Percentiles rank a stretch among this genome's conserved stretches.
These are phyloP conservation scores for Tetramorium alpestre DNA, from an alignment of 1,140 invertebrate genomes.

Conservation along the genomic window DNA sequence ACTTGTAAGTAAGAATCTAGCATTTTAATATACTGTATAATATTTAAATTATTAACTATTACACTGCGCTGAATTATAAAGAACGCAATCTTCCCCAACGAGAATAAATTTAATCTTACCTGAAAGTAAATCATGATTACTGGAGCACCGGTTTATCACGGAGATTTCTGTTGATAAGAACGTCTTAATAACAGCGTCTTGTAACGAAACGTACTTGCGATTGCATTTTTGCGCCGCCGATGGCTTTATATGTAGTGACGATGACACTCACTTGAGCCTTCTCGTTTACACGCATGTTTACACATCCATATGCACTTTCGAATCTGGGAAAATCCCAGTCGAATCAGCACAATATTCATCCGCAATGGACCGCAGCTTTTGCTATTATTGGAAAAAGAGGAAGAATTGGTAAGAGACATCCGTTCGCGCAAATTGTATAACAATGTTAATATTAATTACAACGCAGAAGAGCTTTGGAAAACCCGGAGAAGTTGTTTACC, in stretches of 20 bases:
- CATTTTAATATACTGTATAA: conserved; percentile 14
- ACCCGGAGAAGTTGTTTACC: neutral
- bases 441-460: conserved; percentile 8
- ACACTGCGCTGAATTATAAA: neutral
- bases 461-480: conserved; percentile 5
- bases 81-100: neutral
- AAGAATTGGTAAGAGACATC: neutral
- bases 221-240: neutral
- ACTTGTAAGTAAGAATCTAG: neutral
- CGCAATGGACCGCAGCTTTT: neutral
- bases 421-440: neutral
- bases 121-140: conserved; percentile 10
- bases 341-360: conserved; percentile 1
- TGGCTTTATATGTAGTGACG: neutral
- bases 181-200: neutral
- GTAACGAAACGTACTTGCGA: neutral
- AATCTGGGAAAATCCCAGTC: conserved; percentile 32
- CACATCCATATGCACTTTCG: neutral
- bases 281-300: neutral
- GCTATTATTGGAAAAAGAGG: neutral
- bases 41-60: neutral
- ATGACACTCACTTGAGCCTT: neutral
- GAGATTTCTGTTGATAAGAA: conserved; percentile 4
- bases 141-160: neutral
- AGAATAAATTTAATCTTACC: neutral